Evolutionary conservation across 2,113 vertebrate genomes (phyloP).

Genomic region (Galbula dea): DNA sequence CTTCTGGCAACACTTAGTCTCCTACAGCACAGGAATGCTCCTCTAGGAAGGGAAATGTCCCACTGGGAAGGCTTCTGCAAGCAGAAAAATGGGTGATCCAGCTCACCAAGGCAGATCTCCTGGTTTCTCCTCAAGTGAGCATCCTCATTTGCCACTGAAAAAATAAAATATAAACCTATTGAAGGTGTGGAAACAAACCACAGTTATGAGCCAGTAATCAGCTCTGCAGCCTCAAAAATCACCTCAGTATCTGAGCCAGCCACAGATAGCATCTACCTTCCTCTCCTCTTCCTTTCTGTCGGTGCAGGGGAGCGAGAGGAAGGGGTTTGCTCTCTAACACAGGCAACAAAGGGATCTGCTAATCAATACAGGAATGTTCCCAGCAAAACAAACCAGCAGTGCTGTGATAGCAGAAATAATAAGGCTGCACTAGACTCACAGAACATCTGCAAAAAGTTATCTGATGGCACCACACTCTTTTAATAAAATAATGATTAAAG

Average conservation of each 20-base stretch:
- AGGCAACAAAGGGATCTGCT: not conserved
- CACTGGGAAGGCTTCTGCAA: not conserved
- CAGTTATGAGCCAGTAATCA: not conserved
- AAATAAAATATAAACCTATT: not conserved
- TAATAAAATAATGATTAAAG: not conserved
- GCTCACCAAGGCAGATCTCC: not conserved
- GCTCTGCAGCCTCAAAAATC: slow-evolving; percentile 11
- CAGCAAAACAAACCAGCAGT: not conserved
- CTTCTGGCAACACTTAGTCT: not conserved
- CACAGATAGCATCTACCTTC: not conserved
- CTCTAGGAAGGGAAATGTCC: not conserved
- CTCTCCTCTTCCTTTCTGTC: not conserved
- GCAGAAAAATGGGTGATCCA: not conserved
- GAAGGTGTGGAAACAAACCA: not conserved
- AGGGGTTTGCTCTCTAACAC: not conserved
- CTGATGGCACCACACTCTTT: not conserved
- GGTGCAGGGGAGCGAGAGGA: not conserved
- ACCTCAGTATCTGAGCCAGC: not conserved
- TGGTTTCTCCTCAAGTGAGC: not conserved
- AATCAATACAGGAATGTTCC: not conserved
- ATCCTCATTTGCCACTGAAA: not conserved
- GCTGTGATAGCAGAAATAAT: not conserved
- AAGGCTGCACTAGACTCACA: not conserved
- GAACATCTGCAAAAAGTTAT: not conserved
- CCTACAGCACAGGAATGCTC: fast-evolving